These are phyloP conservation scores for Adelosebastes latens DNA, from an alignment of 2,797 vertebrate species.

Conservation along the genomic window DNA sequence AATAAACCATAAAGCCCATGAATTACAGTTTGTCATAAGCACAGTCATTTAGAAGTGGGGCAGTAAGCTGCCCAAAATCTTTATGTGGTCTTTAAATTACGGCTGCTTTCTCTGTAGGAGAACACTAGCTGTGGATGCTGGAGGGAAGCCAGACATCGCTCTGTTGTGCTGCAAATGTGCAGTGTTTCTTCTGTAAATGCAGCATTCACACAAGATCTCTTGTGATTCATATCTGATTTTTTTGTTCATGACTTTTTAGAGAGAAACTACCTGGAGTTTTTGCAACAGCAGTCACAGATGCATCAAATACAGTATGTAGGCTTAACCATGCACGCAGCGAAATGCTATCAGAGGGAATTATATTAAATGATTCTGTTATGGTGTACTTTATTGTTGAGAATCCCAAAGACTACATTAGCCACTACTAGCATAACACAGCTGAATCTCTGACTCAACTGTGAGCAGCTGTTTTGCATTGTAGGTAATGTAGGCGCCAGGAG, in stretches of 20 bases:
- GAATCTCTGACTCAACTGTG: no score
- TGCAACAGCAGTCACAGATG: not conserved
- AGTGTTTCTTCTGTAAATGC: not conserved
- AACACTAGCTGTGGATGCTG: conserved; percentile 33
- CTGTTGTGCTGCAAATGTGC: no score
- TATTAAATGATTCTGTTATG: not conserved
- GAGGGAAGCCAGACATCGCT: conserved; percentile 11
- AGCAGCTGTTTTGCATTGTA: no score
- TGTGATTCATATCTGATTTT: not conserved
- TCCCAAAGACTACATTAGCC: not conserved
- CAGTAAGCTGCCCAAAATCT: conserved; percentile 25
- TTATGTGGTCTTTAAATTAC: conserved; percentile 36
- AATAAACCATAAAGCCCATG: conserved; percentile 50
- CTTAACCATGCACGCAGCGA: no score
- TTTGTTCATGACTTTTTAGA: not conserved
- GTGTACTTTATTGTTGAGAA: not conserved
- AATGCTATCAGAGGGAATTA: no score
- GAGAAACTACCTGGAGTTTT: not conserved
- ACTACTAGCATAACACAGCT: no score
- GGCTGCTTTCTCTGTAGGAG: conserved; percentile 28
- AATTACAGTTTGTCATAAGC: conserved; percentile 57
- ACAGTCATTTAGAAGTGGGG: conserved; percentile 40
- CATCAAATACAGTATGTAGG: not conserved
- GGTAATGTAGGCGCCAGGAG: no score
- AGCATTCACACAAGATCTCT: not conserved